phyloP scores from a whole-genome alignment of 2,797 vertebrate species.

The Corythornis leucogaster region DNA sequence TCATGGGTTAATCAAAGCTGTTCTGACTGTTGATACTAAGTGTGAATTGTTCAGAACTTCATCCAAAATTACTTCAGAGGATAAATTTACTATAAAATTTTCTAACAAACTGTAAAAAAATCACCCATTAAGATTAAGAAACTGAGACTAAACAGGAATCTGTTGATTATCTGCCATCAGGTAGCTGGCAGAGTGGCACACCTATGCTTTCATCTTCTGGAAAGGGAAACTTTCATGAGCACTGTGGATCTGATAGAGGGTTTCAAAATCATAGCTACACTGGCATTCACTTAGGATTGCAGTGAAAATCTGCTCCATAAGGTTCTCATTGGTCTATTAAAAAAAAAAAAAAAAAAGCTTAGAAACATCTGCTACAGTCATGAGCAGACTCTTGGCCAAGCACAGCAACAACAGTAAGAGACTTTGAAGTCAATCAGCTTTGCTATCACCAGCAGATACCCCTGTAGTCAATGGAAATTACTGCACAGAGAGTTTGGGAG shows the following conservation, averaged over 20 bases:
- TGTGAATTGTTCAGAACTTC: neutral
- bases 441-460: constrained; percentile 65
- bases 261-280: constrained; percentile 52
- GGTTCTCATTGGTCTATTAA: constrained; percentile 61
- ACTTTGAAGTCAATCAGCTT: constrained; percentile 74
- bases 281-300: constrained; percentile 54
- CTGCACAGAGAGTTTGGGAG: constrained; percentile 35
- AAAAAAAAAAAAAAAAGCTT: neutral
- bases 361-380: constrained; percentile 72
- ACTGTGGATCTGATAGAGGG: constrained; percentile 17
- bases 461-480: constrained; percentile 60
- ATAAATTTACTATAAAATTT: neutral
- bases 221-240: constrained; percentile 8
- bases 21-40: neutral
- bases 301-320: constrained; percentile 61
- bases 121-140: neutral
- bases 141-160: constrained; percentile 20
- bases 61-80: neutral
- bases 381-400: constrained; percentile 60
- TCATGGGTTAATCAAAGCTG: neutral
- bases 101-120: constrained; percentile 26
- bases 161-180: constrained; percentile 47
- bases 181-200: constrained; percentile 48
- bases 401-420: constrained; percentile 62
- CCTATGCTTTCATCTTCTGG: constrained; percentile 48